Evolutionary conservation across 2,888 invertebrate genomes (phyloP).

Genomic region (Encarsia formosa): DNA sequence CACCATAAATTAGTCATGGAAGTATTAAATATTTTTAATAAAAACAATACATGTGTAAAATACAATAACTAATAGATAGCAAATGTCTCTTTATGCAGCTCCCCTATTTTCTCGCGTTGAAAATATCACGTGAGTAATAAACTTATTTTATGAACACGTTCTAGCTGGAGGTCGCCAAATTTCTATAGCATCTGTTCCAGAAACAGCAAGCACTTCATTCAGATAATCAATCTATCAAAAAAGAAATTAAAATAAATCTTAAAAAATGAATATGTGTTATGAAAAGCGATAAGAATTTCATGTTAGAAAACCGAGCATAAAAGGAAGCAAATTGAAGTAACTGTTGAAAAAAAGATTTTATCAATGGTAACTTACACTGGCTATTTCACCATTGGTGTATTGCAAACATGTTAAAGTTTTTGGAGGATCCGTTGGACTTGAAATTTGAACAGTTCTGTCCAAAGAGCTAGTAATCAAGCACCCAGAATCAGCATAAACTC

Average conservation of each 20-base stretch:
- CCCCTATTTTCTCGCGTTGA: conserved; percentile 10
- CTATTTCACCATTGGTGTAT: conserved; percentile 40
- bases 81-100: conserved; percentile 16
- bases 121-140: conserved; percentile 14
- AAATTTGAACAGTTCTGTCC: conserved; percentile 45
- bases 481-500: conserved; percentile 41
- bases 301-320: too few relatives aligned
- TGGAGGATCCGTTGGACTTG: conserved; percentile 47
- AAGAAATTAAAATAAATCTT: conserved; percentile 14
- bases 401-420: conserved; percentile 33
- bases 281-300: too few relatives aligned
- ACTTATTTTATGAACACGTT: conserved; percentile 26
- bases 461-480: conserved; percentile 46
- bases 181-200: conserved; percentile 41
- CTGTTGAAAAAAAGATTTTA: background rate
- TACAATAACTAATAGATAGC: conserved; percentile 20
- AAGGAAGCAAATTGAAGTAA: background rate
- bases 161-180: conserved; percentile 41
- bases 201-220: conserved; percentile 42
- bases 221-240: conserved; percentile 41
- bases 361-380: conserved; percentile 37
- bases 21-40: conserved; percentile 21
- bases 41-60: conserved; percentile 25
- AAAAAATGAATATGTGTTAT: conserved; percentile 1
- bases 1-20: conserved; percentile 19